Percentiles rank a stretch among this genome's conserved stretches.
Evolutionary conservation across 2,113 vertebrate genomes (phyloP).

Genomic region (Lanius collurio): DNA sequence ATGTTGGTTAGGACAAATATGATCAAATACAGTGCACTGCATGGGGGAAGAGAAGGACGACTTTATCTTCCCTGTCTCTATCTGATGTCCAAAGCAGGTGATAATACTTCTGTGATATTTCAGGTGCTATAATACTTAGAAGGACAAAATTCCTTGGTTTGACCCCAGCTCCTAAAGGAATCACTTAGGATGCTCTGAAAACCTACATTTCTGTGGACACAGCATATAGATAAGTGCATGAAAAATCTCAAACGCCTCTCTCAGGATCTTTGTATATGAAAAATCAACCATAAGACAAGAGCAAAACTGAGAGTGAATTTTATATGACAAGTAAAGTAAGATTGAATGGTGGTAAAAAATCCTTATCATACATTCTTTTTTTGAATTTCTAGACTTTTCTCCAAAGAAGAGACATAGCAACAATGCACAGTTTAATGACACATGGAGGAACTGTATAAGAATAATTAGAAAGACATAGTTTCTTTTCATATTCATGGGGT

Average conservation of each 20-base stretch:
- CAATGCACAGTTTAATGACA: neutral
- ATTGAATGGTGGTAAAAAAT: neutral
- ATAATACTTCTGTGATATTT: neutral
- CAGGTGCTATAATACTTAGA: neutral
- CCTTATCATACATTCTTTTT: neutral
- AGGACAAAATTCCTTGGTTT: neutral
- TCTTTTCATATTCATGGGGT: neutral
- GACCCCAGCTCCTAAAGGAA: neutral
- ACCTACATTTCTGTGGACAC: neutral
- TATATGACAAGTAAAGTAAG: neutral
- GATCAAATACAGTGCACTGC: neutral
- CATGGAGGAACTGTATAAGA: neutral
- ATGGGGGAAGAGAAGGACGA: neutral
- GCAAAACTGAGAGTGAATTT: neutral
- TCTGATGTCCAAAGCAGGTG: rapidly evolving
- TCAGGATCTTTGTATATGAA: neutral
- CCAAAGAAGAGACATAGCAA: neutral
- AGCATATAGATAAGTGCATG: neutral
- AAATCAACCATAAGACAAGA: neutral
- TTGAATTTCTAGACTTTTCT: neutral
- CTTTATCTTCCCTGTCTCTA: neutral
- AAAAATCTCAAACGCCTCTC: neutral
- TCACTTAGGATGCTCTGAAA: neutral
- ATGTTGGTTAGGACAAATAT: neutral
- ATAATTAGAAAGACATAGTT: neutral